phyloP scores from a whole-genome alignment of 1,140 invertebrate species.

The Drosophila kepulauana region DNA sequence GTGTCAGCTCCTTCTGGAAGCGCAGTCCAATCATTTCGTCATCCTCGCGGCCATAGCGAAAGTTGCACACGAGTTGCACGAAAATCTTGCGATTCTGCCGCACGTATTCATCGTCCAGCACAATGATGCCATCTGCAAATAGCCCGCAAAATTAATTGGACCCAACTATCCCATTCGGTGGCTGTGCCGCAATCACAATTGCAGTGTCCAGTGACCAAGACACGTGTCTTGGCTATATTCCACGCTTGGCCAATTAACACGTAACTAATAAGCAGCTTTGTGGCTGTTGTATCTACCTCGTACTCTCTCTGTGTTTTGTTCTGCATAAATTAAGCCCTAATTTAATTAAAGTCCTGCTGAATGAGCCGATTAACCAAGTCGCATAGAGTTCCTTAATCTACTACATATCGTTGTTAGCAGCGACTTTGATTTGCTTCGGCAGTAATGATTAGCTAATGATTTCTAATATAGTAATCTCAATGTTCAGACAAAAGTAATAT shows the following conservation, averaged over 20 bases:
- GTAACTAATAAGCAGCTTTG: constrained; percentile 72
- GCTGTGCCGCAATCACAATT: background rate
- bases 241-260: constrained; percentile 46
- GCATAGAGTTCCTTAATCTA: constrained; percentile 1
- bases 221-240: constrained; percentile 32
- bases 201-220: background rate
- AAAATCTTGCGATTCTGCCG: constrained; percentile 93
- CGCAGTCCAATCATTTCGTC: constrained; percentile 99
- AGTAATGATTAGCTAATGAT: background rate
- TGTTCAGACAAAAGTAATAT: no score
- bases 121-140: constrained; percentile 94
- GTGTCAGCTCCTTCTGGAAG: constrained; percentile 98
- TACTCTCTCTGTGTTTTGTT: background rate
- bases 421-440: background rate
- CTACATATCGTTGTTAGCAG: background rate
- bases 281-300: constrained; percentile 32
- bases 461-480: background rate
- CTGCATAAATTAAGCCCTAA: constrained; percentile 62
- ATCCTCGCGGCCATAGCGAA: constrained; percentile 98
- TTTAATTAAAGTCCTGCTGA: constrained; percentile 55
- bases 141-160: constrained; percentile 55
- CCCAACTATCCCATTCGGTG: background rate
- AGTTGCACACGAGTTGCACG: constrained; percentile 97
- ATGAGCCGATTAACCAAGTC: background rate
- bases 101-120: constrained; percentile 96